These are phyloP conservation scores for Pterostichus niger DNA, from an alignment of 2,888 invertebrate genomes.

Conservation along the genomic window DNA sequence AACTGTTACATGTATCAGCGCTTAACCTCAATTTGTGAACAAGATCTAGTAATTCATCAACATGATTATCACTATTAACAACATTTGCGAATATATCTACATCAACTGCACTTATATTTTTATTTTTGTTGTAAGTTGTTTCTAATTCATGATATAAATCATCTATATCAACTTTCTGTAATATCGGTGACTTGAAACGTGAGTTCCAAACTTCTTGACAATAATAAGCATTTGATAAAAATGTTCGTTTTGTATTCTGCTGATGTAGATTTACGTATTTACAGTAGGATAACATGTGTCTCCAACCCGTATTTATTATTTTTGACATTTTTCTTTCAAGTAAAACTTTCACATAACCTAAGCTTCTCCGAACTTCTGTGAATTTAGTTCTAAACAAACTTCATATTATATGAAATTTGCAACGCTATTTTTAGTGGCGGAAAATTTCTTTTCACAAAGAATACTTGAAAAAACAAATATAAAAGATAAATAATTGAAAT, in stretches of 20 bases:
- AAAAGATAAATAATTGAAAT: too few relatives aligned
- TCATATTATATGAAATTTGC: neutral
- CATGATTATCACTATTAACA: slow-evolving; percentile 79
- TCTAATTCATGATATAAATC: slow-evolving; percentile 86
- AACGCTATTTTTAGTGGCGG: neutral
- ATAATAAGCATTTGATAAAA: slow-evolving; percentile 86
- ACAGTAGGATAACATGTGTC: slow-evolving; percentile 49
- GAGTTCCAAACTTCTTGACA: slow-evolving; percentile 86
- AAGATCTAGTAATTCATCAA: slow-evolving; percentile 87
- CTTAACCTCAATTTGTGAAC: slow-evolving; percentile 86
- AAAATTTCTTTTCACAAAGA: neutral
- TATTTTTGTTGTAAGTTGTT: slow-evolving; percentile 81
- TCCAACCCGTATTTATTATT: slow-evolving; percentile 59
- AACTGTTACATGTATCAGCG: slow-evolving; percentile 83
- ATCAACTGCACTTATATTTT: slow-evolving; percentile 87
- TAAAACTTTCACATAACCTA: slow-evolving; percentile 3
- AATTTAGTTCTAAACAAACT: too few relatives aligned
- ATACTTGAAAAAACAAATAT: too few relatives aligned
- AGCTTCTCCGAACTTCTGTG: neutral
- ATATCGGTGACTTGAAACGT: slow-evolving; percentile 81
- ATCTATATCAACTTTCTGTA: slow-evolving; percentile 82
- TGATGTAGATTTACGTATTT: slow-evolving; percentile 56
- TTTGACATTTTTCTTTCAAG: slow-evolving; percentile 49
- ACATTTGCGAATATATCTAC: slow-evolving; percentile 90
- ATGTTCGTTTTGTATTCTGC: slow-evolving; percentile 75